These are phyloP conservation scores for cattle (Bos taurus) DNA, from an alignment of 2,113 vertebrate species.

Conservation along the genomic window ARS-UCD2.0 NC_037336.1:102938001-102938500, in stretches of 20 bases:
- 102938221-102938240: background rate
- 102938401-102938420: rapidly evolving
- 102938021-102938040: background rate
- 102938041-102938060: background rate
- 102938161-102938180: rapidly evolving
- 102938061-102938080: background rate
- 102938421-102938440: rapidly evolving
- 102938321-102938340: background rate
- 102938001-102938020: rapidly evolving
- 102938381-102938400: rapidly evolving
- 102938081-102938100: background rate
- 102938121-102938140: background rate
- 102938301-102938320: background rate
- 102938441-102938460: background rate
- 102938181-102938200: background rate
- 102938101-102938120: background rate
- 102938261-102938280: background rate
- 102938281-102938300: background rate
- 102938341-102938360: background rate
- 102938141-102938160: rapidly evolving
- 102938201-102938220: background rate
- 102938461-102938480: background rate
- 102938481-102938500: background rate
- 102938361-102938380: background rate
- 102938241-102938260: background rate